Base-by-base conservation (phyloP, 2,888 invertebrate genomes). In the Cantharis nigra region DNA sequence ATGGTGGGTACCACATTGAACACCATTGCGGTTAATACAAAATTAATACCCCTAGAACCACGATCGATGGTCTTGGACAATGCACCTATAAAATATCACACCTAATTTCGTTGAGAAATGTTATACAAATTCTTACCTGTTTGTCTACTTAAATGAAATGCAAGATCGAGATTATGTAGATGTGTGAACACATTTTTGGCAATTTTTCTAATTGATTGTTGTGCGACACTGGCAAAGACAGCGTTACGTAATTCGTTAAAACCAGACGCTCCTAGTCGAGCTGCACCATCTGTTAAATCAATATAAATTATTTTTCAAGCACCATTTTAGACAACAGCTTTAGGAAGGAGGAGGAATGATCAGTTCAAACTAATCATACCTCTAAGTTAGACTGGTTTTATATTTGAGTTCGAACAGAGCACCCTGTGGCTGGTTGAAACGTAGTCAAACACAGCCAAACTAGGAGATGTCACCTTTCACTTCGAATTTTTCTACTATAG, bases 211-310 rank as follows among this genome's bases (percentile, higher is more conserved):
- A 99, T 98, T 16, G 99, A 99, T 89, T 97, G 95, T 87, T 99
- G 99, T 0, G 99, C 98, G 7, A 99, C 99, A 87, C 93, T 95
- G 1, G 98, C 98, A 90, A 99, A 99, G 69, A 99, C 97, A 0
- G 99, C 99, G 90, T 99, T 99, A 49, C 99, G 90, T 16, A 99
- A 88, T 90, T 99, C 99, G 89, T 98, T 99, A 88, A 99, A 97
- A 20, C 95, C 95, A 0, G 97, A 94, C 2, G 98, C 94, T 70
- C 97, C 94, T 3, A 95, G 95, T 81, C 99, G 92, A 0, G 98
- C 98, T 78, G 97, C 89, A 77, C 99, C 99, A 91, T 99, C 99
- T 99, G 87, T 49, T 49, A n/a, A 49, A 49, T 2, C 3, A 49
- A 49, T n/a, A 5, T 49, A 11, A 30, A 30, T 30, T 30, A 30